Base-by-base conservation (phyloP, 2,113 vertebrate species). In the Myotis yumanensis region DNA sequence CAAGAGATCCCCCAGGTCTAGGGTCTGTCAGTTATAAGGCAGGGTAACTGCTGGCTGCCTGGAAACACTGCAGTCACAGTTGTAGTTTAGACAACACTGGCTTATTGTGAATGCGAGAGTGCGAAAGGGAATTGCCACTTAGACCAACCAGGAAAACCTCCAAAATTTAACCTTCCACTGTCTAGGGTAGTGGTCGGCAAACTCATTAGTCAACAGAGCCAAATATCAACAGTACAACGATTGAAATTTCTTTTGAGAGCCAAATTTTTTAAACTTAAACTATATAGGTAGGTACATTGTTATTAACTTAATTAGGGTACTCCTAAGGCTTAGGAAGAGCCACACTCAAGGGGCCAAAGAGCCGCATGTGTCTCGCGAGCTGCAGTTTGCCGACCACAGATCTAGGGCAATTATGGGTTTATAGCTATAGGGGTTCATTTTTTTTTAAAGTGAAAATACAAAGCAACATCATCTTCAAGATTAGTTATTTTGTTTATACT, bases 381-480 rank as follows among this genome's bases (percentile, higher is more conserved):
- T 7, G 43, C 43, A 43, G 43, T 43, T 43, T 43, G 43, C 43
- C 43, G 7, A 43, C 43, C 43, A 43, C 1, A 1, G 43, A 23
- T 79, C 51, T 92, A 92, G 48, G 52, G 4, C 16, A 92, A 66
- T 71, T 52, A 73, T 35, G 16, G 32, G 1, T 71, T 40, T 51
- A 37, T 40, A 37, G 18, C 4, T 79, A 73, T 57, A 9, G 6
- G 43, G 40, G 37, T 93, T 88, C 18, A 52, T 86, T 88, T 87
- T 76, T 81, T 43, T 32, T 46, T 40, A 14, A 80, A 80, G 22
- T 17, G 32, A 81, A 92, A 59, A 43, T 52, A 90, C 4, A 68
- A 95, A 91, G 54, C 4, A 91, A 43, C 43, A 81, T 57, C 22
- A 91, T 40, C 25, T 62, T 77, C 62, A 94, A 94, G 86, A 87